These are phyloP conservation scores for Archaeoteleia sp. DNA, from an alignment of 2,888 invertebrate species.

Conservation along the genomic window DNA sequence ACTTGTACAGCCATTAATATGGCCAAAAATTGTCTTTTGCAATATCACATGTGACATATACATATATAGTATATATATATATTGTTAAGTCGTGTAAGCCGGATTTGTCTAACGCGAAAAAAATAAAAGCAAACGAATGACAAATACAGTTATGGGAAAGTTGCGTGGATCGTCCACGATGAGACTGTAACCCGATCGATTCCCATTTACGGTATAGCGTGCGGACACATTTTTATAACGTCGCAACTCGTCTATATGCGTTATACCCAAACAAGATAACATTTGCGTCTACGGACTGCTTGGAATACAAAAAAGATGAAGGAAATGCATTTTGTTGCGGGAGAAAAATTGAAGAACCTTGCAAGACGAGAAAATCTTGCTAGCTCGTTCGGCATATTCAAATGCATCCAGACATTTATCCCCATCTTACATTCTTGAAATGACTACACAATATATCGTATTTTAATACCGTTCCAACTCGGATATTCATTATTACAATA, in stretches of 20 bases:
- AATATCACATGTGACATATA: not conserved
- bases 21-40: not conserved
- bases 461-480: too few species aligned
- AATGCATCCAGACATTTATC: too few species aligned
- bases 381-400: too few species aligned
- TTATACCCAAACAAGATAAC: conserved; percentile 39
- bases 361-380: too few species aligned
- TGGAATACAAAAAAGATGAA: conserved; percentile 16
- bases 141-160: conserved; percentile 36
- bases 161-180: conserved; percentile 38
- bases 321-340: conserved; percentile 25
- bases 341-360: conserved; percentile 5
- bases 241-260: conserved; percentile 37
- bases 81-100: conserved; percentile 5
- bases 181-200: conserved; percentile 42
- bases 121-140: conserved; percentile 13
- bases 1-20: too few species aligned
- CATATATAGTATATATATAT: not conserved
- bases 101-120: conserved; percentile 6
- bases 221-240: conserved; percentile 45
- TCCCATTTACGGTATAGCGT: conserved; percentile 37
- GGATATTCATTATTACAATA: too few species aligned
- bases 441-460: too few species aligned
- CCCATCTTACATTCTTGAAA: too few species aligned
- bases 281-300: conserved; percentile 27